These are phyloP conservation scores for Lycia hirtaria DNA, from an alignment of 2,888 invertebrate genomes.

Conservation along the genomic window DNA sequence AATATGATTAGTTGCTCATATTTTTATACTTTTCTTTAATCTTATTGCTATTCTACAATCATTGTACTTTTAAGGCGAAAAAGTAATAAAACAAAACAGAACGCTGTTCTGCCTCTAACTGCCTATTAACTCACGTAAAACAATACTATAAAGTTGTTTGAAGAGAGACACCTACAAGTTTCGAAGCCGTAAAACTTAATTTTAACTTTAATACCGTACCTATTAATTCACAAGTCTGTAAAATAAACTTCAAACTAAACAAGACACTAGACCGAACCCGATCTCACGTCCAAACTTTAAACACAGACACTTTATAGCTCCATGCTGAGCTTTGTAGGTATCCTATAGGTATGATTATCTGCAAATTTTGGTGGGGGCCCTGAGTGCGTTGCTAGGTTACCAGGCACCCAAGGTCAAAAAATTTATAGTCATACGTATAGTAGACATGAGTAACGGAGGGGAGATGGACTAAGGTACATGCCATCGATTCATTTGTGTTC, in stretches of 20 bases:
- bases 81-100: too few relatives aligned
- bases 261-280: slow-evolving; percentile 31
- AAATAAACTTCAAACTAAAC: slow-evolving; percentile 13
- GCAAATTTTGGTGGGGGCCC: slow-evolving; percentile 79
- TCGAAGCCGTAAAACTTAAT: background rate
- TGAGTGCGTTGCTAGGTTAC: slow-evolving; percentile 81
- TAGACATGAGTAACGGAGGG: slow-evolving; percentile 60
- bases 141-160: too few relatives aligned
- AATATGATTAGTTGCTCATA: too few relatives aligned
- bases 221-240: slow-evolving; percentile 4
- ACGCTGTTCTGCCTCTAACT: too few relatives aligned
- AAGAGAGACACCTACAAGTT: background rate
- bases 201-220: background rate
- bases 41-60: too few relatives aligned
- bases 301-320: slow-evolving; percentile 58
- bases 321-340: slow-evolving; percentile 62
- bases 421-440: slow-evolving; percentile 68
- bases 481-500: slow-evolving; percentile 60
- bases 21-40: too few relatives aligned
- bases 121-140: too few relatives aligned
- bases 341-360: slow-evolving; percentile 78
- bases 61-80: too few relatives aligned
- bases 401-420: slow-evolving; percentile 80
- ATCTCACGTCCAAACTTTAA: slow-evolving; percentile 29
- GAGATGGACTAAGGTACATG: slow-evolving; percentile 46